phyloP scores from a whole-genome alignment of 2,797 vertebrate species.

The Taenioides sp. region DNA sequence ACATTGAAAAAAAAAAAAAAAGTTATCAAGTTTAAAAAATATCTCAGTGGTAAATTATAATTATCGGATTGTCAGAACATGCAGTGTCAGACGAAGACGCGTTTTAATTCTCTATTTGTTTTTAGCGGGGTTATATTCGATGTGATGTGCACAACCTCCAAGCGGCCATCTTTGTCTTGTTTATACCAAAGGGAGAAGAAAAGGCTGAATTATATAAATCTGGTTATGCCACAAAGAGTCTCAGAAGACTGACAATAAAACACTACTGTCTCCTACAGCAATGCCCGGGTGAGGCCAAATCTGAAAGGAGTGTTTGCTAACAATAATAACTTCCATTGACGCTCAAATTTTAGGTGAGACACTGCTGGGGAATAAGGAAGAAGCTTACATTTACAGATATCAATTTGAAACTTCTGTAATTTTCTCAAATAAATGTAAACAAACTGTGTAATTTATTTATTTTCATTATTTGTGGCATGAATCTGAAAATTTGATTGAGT shows the following conservation, averaged over 20 bases:
- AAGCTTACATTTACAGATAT: too few species aligned
- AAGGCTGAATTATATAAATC: conserved; percentile 66
- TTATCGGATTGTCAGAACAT: conserved; percentile 52
- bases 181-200: conserved; percentile 59
- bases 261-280: conserved; percentile 43
- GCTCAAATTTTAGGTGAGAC: too few species aligned
- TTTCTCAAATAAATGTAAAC: too few species aligned
- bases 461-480: too few species aligned
- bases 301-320: conserved; percentile 39
- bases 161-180: conserved; percentile 50
- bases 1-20: conserved; percentile 28
- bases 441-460: too few species aligned
- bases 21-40: background rate
- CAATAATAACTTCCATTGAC: conserved; percentile 30
- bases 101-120: conserved; percentile 61
- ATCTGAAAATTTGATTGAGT: too few species aligned
- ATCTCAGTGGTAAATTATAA: background rate
- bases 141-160: conserved; percentile 64
- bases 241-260: conserved; percentile 70
- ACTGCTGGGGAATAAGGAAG: too few species aligned
- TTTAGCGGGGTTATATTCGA: conserved; percentile 60
- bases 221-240: conserved; percentile 69
- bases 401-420: too few species aligned
- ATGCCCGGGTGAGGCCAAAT: conserved; percentile 36
- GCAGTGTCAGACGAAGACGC: conserved; percentile 46